phyloP scores from a whole-genome alignment of 2,113 vertebrate species.

The Brachyhypopomus gauderio region DNA sequence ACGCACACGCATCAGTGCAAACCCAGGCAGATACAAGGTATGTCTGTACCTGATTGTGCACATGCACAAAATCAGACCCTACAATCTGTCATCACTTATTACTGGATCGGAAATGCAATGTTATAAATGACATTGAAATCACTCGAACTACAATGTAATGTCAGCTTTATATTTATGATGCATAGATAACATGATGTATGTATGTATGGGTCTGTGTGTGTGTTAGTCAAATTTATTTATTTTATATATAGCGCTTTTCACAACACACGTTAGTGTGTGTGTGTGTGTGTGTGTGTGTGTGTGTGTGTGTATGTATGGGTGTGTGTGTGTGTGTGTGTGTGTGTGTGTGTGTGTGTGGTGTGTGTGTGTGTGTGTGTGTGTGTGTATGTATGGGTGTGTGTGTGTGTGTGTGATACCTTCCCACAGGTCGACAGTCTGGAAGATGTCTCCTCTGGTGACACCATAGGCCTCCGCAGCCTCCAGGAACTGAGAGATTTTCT shows the following conservation, averaged over 20 bases:
- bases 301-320: background rate
- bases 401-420: constrained; percentile 72
- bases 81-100: too few species aligned
- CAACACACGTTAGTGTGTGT: too few species aligned
- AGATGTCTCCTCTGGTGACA: constrained; percentile 80
- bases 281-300: background rate
- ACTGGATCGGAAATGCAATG: too few species aligned
- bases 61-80: too few species aligned
- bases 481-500: constrained; percentile 85
- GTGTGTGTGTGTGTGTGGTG: background rate
- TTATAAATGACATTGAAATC: too few species aligned
- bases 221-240: too few species aligned
- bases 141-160: too few species aligned
- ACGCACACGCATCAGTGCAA: too few species aligned
- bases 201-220: background rate
- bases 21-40: too few species aligned
- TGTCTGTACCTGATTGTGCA: too few species aligned
- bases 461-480: constrained; percentile 79
- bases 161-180: too few species aligned
- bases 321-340: background rate
- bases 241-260: too few species aligned
- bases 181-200: background rate
- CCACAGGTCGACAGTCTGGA: constrained; percentile 87
- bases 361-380: constrained; percentile 12
- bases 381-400: background rate